Base-by-base conservation (phyloP, 2,113 vertebrate species). In the Mandrillus leucophaeus region DNA sequence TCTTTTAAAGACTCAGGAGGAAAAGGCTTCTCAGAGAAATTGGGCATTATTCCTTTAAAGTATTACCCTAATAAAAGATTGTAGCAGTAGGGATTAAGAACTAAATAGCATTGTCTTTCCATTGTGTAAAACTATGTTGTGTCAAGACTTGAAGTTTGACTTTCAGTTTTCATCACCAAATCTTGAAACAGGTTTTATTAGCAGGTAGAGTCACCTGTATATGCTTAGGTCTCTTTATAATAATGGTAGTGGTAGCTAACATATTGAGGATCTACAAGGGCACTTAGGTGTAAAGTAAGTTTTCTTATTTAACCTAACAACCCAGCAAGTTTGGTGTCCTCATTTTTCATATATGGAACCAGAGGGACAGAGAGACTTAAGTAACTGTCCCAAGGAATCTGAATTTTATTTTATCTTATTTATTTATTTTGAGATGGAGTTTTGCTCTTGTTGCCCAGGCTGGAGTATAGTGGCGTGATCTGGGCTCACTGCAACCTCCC, bases 271-370 rank as follows among this genome's bases (percentile, higher is more conserved):
- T 84, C 82, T 80, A 1, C 38, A 38, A 16, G 87, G 70, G 50
- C 55, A 66, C 40, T 82, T 55, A 8, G 18, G 9, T 84, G 12
- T 52, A 79, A n/a, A 38, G 38, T 38, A 38, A 38, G 45, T 80
- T 96, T 97, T 59, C 40, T 84, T 86, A 90, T 55, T 89, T 96
- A 84, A 84, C 40, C 57, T 48, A 66, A 38, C 45, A 92, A 70
- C 48, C 35, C 2, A 75, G 14, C 23, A 88, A n/a, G n/a, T 79
- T 72, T 96, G 75, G 7, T 32, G 14, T 55, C 66, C 81, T 96
- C 4, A 12, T 78, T 94, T 88, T 90, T 88, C 48, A 95, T 73
- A 93, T 82, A 64, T 23, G 59, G 79, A 82, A 87, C 86, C 64
- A 92, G 93, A 82, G 68, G 35, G 18, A 13, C 82, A 79, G 16